Percentiles rank a stretch among this genome's conserved stretches.
Evolutionary conservation across 1,140 invertebrate species (phyloP).

Genomic region (Papilio polyxenes): DNA sequence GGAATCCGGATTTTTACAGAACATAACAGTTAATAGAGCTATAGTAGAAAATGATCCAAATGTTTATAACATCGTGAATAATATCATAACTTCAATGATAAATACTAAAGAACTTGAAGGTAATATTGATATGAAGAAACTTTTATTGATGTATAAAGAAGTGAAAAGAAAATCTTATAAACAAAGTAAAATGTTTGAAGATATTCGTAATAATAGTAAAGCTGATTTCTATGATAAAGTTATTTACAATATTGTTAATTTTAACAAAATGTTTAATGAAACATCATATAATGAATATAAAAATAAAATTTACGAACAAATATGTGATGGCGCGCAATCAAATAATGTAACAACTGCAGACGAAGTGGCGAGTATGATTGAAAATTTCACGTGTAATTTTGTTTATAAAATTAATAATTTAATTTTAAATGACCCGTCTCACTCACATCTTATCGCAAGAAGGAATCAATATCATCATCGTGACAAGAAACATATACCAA

Average conservation of each 20-base stretch:
- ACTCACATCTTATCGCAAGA: not conserved
- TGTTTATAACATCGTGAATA: conserved; percentile 26
- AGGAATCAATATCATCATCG: not conserved
- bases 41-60: not conserved
- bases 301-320: not conserved
- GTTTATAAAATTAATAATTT: conserved; percentile 12
- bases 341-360: not conserved
- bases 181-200: not conserved
- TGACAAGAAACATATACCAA: not conserved
- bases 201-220: not conserved
- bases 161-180: not conserved
- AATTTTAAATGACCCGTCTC: not conserved
- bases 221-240: conserved; percentile 31
- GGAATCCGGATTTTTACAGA: not conserved
- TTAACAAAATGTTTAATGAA: conserved; percentile 8
- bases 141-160: not conserved
- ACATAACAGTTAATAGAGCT: not conserved
- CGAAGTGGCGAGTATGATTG: not conserved
- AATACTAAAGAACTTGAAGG: conserved; percentile 22
- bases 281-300: not conserved
- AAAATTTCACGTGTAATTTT: conserved; percentile 24
- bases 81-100: conserved; percentile 17
- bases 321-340: not conserved
- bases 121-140: conserved; percentile 6
- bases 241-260: conserved; percentile 12